These are phyloP conservation scores for Tenualosa thibaudeaui DNA, from an alignment of 2,797 vertebrate species.

Conservation along the genomic window DNA sequence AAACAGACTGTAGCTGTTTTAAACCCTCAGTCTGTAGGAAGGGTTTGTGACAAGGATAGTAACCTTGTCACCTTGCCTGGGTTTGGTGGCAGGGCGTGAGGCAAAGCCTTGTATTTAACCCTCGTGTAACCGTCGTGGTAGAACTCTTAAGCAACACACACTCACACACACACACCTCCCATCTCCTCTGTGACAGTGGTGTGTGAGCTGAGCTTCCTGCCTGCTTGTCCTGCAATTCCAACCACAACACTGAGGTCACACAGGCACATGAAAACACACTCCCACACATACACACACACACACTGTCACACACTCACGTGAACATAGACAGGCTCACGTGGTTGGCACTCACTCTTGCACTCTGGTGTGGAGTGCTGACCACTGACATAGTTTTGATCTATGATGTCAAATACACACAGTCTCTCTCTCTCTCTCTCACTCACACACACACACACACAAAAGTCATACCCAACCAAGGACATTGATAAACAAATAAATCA, in stretches of 20 bases:
- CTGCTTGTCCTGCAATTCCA: neutral
- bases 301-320: neutral
- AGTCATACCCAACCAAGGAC: neutral
- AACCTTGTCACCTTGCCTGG: too few species aligned
- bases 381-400: neutral
- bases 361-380: neutral
- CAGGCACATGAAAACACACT: neutral
- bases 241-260: neutral
- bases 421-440: too few species aligned
- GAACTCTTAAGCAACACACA: neutral
- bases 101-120: neutral
- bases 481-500: too few species aligned
- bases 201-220: constrained; percentile 6
- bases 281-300: neutral
- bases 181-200: neutral
- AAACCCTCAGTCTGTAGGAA: too few species aligned
- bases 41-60: too few species aligned
- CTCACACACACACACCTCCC: neutral
- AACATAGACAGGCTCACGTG: neutral
- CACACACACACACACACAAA: neutral
- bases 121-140: neutral
- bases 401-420: neutral
- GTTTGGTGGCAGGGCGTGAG: too few species aligned
- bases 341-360: neutral
- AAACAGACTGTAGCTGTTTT: neutral